These are phyloP conservation scores for Jaculus jaculus DNA, from an alignment of 2,113 vertebrate species.

Conservation along the genomic window DNA sequence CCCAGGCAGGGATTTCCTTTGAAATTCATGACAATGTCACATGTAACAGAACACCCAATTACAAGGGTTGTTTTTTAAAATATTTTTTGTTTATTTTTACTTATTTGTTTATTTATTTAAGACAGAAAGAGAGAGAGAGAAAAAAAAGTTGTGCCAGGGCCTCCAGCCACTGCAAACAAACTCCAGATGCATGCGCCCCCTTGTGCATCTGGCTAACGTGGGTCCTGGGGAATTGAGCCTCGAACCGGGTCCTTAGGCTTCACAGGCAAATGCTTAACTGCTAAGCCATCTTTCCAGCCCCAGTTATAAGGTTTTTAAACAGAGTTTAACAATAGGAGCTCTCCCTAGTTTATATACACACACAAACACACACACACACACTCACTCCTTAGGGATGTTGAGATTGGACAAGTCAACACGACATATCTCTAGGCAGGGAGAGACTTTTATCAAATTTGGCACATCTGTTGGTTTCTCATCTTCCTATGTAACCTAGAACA, in stretches of 20 bases:
- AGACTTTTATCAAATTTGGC: background rate
- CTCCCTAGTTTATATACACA: background rate
- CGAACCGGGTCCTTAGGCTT: no score
- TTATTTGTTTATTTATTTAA: no score
- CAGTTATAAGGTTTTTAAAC: background rate
- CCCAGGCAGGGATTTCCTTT: background rate
- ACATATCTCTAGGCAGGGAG: background rate
- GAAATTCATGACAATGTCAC: background rate
- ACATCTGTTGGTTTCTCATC: background rate
- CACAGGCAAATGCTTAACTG: no score
- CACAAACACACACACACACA: background rate
- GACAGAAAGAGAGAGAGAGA: no score
- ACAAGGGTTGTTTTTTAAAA: no score
- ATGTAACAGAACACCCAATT: background rate
- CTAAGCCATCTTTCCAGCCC: no score
- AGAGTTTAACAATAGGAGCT: conserved; percentile 30
- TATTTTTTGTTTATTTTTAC: no score
- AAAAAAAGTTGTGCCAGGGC: no score
- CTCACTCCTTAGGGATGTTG: background rate
- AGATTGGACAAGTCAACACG: background rate
- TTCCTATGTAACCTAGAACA: background rate
- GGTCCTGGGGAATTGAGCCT: no score
- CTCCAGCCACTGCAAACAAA: no score
- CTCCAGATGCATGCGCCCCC: no score
- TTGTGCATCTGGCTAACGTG: no score